These are phyloP conservation scores for Onthophagus taurus DNA, from an alignment of 1,140 invertebrate species.

Conservation along the genomic window DNA sequence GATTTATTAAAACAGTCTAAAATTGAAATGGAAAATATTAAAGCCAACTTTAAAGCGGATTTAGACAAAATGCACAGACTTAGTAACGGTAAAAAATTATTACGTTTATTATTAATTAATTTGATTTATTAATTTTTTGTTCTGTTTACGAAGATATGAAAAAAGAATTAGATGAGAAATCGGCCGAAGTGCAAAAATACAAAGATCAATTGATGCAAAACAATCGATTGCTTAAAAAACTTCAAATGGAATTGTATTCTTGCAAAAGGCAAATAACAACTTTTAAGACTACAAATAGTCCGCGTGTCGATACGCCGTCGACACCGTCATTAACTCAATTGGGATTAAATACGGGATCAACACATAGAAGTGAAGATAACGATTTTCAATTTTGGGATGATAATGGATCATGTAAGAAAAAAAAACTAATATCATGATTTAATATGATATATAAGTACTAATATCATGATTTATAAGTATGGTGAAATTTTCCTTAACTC, in stretches of 20 bases:
- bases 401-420: not conserved
- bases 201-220: slow-evolving; percentile 13
- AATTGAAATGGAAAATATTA: slow-evolving; percentile 7
- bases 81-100: slow-evolving; percentile 11
- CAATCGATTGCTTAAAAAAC: slow-evolving; percentile 12
- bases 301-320: not conserved
- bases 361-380: not conserved
- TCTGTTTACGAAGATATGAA: slow-evolving; percentile 10
- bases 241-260: slow-evolving; percentile 12
- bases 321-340: not conserved
- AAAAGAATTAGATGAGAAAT: slow-evolving; percentile 13
- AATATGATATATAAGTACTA: no score
- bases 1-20: slow-evolving; percentile 1
- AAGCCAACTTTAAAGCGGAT: slow-evolving; percentile 11
- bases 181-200: slow-evolving; percentile 8
- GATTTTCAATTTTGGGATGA: not conserved
- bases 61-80: slow-evolving; percentile 6
- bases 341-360: not conserved
- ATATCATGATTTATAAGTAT: no score
- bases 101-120: not conserved
- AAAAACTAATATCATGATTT: not conserved
- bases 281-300: not conserved
- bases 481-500: no score
- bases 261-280: slow-evolving; percentile 3
- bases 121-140: not conserved